Evolutionary conservation across 2,888 invertebrate species (phyloP).

Genomic region (Tuberolachnus salignus): DNA sequence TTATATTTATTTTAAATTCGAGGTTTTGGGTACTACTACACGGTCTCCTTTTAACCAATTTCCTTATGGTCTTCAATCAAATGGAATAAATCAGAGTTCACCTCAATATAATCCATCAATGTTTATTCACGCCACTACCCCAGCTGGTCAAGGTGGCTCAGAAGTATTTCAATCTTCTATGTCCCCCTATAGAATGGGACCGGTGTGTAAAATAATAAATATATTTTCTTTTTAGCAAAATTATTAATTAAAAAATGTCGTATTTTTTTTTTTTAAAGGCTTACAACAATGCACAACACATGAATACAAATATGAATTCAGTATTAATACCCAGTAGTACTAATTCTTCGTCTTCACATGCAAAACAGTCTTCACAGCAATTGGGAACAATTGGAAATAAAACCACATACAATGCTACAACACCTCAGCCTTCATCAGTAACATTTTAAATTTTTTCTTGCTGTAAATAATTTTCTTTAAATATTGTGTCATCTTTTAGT

Average conservation of each 20-base stretch:
- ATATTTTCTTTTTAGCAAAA: not conserved
- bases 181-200: constrained; percentile 47
- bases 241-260: not conserved
- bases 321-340: constrained; percentile 55
- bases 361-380: constrained; percentile 48
- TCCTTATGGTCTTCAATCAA: constrained; percentile 50
- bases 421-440: constrained; percentile 51
- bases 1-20: not conserved
- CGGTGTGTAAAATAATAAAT: constrained; percentile 25
- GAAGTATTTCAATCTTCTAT: constrained; percentile 50
- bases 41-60: constrained; percentile 51
- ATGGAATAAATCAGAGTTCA: constrained; percentile 50
- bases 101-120: constrained; percentile 53
- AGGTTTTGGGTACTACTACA: constrained; percentile 38
- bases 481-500: constrained; percentile 27
- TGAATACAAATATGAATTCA: constrained; percentile 51
- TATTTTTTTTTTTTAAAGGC: constrained; percentile 39
- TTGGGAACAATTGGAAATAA: constrained; percentile 52
- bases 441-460: not conserved
- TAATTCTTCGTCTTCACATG: constrained; percentile 52
- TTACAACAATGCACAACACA: constrained; percentile 49
- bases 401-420: constrained; percentile 49
- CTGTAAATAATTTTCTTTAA: not conserved
- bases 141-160: constrained; percentile 48
- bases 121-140: constrained; percentile 50